Base-by-base conservation (phyloP, 2,797 vertebrate species). In the Phoeniculus purpureus region DNA sequence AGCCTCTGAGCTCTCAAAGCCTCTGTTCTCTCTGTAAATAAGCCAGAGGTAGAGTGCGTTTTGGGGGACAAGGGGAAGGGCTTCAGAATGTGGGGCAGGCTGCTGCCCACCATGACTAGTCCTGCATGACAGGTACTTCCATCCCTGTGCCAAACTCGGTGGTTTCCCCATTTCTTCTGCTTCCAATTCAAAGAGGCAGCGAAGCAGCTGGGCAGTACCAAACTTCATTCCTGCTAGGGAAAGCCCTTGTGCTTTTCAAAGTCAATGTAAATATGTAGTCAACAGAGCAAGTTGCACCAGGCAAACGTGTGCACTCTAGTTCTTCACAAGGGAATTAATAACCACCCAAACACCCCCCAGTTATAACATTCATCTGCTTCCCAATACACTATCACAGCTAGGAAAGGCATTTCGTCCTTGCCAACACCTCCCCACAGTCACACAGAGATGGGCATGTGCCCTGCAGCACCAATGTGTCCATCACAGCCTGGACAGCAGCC, bases 61-160 rank as follows among this genome's bases (percentile, higher is more conserved):
- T 43, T 1, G 2, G 59, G 27, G 26, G 7, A 48, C 48, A 50
- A 10, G 29, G 2, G 1, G 3, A 5, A 0, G 0, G 12, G 7
- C 43, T 43, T 43, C 43, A 43, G 43, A 13, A 43, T 15, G 6
- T 43, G 27, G 14, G 3, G 3, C 51, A 81, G 60, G 34, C 71
- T 84, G 85, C 81, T 94, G 58, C 87, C 65, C 43, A 20, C 74
- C 6, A 3, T 88, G 77, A 75, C 32, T 2, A 4, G 31, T 20
- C n/a, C 31, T 12, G 29, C 0, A 3, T 37, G 60, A 37, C 5
- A 15, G 60, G 25, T 52, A 75, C 34, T 73, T 81, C 75, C 48
- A 52, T 26, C 9, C 11, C 34, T 0, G 34, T 19, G 7, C 74
- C 23, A 0, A 1, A 20, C 15, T 58, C 64, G 58, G 56, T 51